Conservation (phyloP, 2,888 invertebrate genomes). For the Sipha maydis region DNA sequence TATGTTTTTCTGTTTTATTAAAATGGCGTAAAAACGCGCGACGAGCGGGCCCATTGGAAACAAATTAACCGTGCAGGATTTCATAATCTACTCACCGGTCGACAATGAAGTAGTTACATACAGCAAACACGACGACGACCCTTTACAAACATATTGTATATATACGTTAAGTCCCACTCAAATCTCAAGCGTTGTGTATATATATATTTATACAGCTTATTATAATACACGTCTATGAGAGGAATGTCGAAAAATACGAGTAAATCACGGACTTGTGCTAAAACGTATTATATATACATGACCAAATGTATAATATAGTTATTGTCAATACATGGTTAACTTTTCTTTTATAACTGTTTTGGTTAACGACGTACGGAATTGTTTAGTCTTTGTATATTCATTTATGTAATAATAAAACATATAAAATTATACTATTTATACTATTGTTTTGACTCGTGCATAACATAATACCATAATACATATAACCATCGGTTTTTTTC, state of each 20-base stretch:
- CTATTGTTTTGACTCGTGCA: conserved; percentile 21
- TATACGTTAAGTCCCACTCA: conserved; percentile 7
- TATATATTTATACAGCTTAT: background rate
- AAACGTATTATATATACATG: background rate
- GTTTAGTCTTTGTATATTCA: conserved; percentile 14
- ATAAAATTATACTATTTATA: background rate
- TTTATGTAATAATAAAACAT: background rate
- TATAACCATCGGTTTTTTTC: background rate
- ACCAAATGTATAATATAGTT: background rate
- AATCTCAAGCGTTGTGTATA: background rate
- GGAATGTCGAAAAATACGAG: background rate
- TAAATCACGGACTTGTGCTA: background rate
- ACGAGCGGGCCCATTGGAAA: conserved; percentile 19
- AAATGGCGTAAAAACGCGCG: conserved; percentile 40
- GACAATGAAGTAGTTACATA: background rate
- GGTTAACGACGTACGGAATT: background rate
- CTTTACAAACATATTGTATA: background rate
- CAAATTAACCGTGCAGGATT: conserved; percentile 54
- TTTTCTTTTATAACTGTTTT: conserved; percentile 33
- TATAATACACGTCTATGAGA: background rate
- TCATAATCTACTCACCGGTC: conserved; percentile 44
- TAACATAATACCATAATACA: background rate
- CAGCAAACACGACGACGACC: background rate
- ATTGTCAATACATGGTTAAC: background rate
- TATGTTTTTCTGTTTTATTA: conserved; percentile 39